Evolutionary conservation across 2,888 invertebrate genomes (phyloP).

Genomic region (Nephrotoma guestfalica): DNA sequence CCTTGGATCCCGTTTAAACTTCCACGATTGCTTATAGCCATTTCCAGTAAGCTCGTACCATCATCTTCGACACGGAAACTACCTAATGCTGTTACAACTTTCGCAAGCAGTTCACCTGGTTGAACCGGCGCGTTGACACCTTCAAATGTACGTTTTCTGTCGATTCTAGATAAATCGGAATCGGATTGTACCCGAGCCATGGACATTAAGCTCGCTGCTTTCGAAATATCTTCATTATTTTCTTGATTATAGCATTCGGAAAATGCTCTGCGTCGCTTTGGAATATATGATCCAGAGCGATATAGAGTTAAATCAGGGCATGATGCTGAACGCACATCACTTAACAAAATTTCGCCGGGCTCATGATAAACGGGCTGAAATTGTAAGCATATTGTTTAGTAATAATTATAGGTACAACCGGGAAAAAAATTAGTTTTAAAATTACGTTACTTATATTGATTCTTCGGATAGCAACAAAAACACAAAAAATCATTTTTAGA

Average conservation of each 20-base stretch:
- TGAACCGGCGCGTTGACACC: conserved; percentile 54
- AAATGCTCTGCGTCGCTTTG: conserved; percentile 43
- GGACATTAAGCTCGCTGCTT: not conserved
- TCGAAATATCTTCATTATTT: not conserved
- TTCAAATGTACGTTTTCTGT: conserved; percentile 53
- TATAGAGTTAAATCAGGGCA: conserved; percentile 54
- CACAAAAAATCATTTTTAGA: not conserved
- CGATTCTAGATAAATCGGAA: conserved; percentile 61
- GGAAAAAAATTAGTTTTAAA: not conserved
- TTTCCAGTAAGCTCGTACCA: conserved; percentile 10
- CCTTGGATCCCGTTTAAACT: conserved; percentile 44
- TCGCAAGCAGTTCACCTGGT: conserved; percentile 58
- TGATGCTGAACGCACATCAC: conserved; percentile 44
- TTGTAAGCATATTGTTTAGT: not conserved
- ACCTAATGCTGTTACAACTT: conserved; percentile 64
- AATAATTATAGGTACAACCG: not conserved
- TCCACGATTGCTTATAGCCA: conserved; percentile 13
- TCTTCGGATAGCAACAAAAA: not conserved
- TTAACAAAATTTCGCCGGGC: conserved; percentile 29
- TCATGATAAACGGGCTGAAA: conserved; percentile 64
- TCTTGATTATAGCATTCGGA: conserved; percentile 43
- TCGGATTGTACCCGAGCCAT: conserved; percentile 38
- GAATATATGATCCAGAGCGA: conserved; percentile 35
- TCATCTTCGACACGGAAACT: conserved; percentile 35
- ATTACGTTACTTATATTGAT: not conserved